phyloP scores from a whole-genome alignment of 2,888 invertebrate species.

The Caenorhabditis becei region DNA sequence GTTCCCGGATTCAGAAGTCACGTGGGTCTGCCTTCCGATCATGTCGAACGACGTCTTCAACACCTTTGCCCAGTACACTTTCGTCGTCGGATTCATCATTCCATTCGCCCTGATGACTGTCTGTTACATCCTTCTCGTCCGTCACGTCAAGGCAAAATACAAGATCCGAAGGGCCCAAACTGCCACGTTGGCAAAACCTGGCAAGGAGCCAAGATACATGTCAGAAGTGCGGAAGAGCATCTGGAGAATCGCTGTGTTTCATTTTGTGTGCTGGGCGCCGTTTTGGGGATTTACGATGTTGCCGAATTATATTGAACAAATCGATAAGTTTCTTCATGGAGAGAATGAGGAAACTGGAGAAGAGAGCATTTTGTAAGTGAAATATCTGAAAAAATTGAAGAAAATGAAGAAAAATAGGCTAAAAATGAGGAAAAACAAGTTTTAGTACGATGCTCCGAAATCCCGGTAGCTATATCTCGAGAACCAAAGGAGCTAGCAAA shows the following conservation, averaged over 20 bases:
- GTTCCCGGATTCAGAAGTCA: constrained; percentile 27
- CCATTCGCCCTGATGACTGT: constrained; percentile 76
- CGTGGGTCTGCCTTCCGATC: constrained; percentile 62
- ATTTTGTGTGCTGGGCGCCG: constrained; percentile 78
- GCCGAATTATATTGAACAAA: constrained; percentile 61
- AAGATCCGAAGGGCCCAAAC: constrained; percentile 63
- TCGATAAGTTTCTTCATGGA: constrained; percentile 34
- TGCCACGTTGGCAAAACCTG: constrained; percentile 30
- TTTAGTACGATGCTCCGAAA: no score
- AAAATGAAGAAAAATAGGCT: not conserved
- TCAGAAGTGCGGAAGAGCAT: constrained; percentile 74
- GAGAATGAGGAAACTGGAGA: constrained; percentile 31
- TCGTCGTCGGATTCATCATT: constrained; percentile 71
- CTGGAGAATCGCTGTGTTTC: constrained; percentile 76
- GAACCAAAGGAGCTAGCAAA: no score
- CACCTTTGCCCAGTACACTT: constrained; percentile 74
- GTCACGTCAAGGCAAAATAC: constrained; percentile 75
- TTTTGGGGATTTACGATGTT: constrained; percentile 73
- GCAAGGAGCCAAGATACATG: constrained; percentile 75
- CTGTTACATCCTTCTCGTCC: constrained; percentile 76
- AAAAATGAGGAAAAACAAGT: no score
- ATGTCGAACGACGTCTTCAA: constrained; percentile 67
- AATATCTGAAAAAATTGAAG: not conserved
- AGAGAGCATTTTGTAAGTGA: constrained; percentile 33
- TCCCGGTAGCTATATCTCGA: no score